These are phyloP conservation scores for Tuberolachnus salignus DNA, from an alignment of 2,888 invertebrate species.

Conservation along the genomic window DNA sequence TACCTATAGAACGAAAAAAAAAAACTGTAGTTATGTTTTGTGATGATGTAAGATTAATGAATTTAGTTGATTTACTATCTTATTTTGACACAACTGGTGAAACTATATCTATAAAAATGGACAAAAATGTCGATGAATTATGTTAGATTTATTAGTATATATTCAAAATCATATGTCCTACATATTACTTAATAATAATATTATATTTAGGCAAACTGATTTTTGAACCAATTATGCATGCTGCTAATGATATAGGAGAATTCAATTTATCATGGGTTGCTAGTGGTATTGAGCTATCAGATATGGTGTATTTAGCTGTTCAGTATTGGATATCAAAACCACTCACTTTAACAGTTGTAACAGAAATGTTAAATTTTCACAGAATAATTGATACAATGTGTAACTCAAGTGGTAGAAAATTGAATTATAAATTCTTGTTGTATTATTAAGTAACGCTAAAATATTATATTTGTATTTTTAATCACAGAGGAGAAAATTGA, in stretches of 20 bases:
- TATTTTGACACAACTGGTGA: slow-evolving; percentile 40
- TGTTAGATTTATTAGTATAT: slow-evolving; percentile 9
- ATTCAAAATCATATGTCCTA: background rate
- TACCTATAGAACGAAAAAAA: slow-evolving; percentile 56
- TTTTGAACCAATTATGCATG: slow-evolving; percentile 63
- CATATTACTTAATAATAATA: background rate
- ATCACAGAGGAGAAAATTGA: slow-evolving; percentile 55
- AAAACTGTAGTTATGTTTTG: slow-evolving; percentile 55
- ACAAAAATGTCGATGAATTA: slow-evolving; percentile 41
- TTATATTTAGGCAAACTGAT: slow-evolving; percentile 62
- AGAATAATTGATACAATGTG: slow-evolving; percentile 72
- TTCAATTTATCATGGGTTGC: slow-evolving; percentile 62
- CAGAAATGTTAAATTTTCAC: slow-evolving; percentile 73
- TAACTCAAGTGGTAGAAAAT: slow-evolving; percentile 66
- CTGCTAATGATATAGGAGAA: slow-evolving; percentile 61
- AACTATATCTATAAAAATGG: slow-evolving; percentile 21
- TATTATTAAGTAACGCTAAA: slow-evolving; percentile 21
- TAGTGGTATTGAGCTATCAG: slow-evolving; percentile 68
- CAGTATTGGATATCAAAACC: slow-evolving; percentile 72
- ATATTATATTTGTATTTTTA: slow-evolving; percentile 27
- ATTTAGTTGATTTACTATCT: slow-evolving; percentile 32
- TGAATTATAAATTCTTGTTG: background rate
- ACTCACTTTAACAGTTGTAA: slow-evolving; percentile 64
- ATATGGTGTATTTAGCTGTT: slow-evolving; percentile 74
- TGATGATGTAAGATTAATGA: slow-evolving; percentile 13